Evolutionary conservation across 2,113 vertebrate species (phyloP).

Genomic region (Malaclemys terrapin): DNA sequence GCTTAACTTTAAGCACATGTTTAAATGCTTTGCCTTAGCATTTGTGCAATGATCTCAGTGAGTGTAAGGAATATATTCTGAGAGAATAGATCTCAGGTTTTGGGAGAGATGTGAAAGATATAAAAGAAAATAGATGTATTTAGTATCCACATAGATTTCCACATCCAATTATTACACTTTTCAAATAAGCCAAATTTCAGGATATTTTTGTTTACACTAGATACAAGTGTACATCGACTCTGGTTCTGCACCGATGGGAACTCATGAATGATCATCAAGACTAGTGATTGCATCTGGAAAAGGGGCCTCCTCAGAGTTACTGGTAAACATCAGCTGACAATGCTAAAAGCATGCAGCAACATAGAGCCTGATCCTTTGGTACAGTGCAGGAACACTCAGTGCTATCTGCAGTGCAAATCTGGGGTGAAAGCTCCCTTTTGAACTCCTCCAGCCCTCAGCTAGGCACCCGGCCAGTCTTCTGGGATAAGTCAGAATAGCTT

Average conservation of each 20-base stretch:
- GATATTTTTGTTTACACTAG: neutral
- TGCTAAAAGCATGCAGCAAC: neutral
- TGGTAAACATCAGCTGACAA: neutral
- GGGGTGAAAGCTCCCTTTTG: neutral
- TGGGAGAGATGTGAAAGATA: neutral
- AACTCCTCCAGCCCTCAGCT: neutral
- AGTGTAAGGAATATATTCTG: neutral
- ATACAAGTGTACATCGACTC: rapidly evolving
- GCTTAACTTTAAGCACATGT: neutral
- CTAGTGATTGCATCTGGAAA: neutral
- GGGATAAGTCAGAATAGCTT: neutral
- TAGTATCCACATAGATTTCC: neutral
- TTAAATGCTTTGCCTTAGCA: neutral
- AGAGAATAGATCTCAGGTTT: neutral
- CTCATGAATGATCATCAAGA: neutral
- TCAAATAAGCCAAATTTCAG: neutral
- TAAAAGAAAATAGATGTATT: neutral
- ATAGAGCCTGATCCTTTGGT: neutral
- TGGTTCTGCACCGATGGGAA: neutral
- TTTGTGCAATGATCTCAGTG: neutral
- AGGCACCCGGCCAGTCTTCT: neutral
- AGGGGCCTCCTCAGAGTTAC: neutral
- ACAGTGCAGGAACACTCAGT: neutral
- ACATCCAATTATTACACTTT: neutral
- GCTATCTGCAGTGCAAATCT: neutral